A percentile compares a stretch with the other conserved stretches of the same genome.
Evolutionary conservation across 1,140 invertebrate species (phyloP).

Genomic region (Ips nitidus): DNA sequence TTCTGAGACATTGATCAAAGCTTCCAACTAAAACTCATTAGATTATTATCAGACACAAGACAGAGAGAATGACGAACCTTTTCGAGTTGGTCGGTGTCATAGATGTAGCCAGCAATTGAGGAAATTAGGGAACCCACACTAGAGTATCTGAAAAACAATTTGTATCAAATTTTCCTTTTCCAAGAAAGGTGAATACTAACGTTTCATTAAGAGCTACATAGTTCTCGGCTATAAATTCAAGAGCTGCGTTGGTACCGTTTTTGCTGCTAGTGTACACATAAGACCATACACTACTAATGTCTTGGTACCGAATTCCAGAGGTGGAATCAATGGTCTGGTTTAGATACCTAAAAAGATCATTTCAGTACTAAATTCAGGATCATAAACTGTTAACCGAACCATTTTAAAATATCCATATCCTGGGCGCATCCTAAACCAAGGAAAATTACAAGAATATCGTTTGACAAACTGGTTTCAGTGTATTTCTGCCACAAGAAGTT

Average conservation of each 20-base stretch:
- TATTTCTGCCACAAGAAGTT: slow-evolving; percentile 57
- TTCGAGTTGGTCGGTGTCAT: slow-evolving; percentile 17
- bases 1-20: slow-evolving; percentile 2
- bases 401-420: slow-evolving; percentile 49
- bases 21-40: slow-evolving; percentile 9
- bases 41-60: neutral
- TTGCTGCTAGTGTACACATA: slow-evolving; percentile 52
- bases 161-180: neutral
- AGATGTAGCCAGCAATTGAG: slow-evolving; percentile 21
- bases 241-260: slow-evolving; percentile 52
- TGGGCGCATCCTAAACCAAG: slow-evolving; percentile 61
- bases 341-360: slow-evolving; percentile 43
- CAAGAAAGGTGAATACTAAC: slow-evolving; percentile 5
- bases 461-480: slow-evolving; percentile 53
- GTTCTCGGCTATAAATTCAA: slow-evolving; percentile 53
- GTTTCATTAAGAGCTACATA: slow-evolving; percentile 11
- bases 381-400: slow-evolving; percentile 45
- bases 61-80: slow-evolving; percentile 10
- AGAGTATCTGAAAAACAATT: slow-evolving; percentile 14
- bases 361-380: neutral
- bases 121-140: slow-evolving; percentile 24
- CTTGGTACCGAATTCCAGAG: slow-evolving; percentile 54
- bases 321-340: slow-evolving; percentile 46
- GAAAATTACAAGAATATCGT: slow-evolving; percentile 61
- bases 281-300: slow-evolving; percentile 51